A percentile compares a stretch with the other conserved stretches of the same genome.
These are phyloP conservation scores for Dermolepida albohirtum DNA, from an alignment of 2,888 invertebrate species.

Conservation along the genomic window DNA sequence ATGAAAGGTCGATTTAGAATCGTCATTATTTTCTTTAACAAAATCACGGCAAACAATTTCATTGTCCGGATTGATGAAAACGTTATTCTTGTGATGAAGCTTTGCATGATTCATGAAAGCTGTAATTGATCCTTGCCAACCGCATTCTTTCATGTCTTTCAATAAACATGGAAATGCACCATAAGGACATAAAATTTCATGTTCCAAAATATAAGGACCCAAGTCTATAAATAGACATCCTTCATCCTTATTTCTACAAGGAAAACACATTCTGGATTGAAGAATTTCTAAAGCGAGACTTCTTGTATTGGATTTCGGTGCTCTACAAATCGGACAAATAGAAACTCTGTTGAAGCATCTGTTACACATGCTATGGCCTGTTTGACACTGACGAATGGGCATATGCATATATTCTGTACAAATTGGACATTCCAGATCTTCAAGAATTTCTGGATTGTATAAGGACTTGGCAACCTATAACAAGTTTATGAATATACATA, in stretches of 20 bases:
- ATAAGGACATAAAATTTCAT: conserved; percentile 49
- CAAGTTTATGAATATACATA: conserved; percentile 3
- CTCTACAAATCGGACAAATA: conserved; percentile 48
- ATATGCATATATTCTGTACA: conserved; percentile 49
- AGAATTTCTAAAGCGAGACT: conserved; percentile 46
- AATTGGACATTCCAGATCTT: conserved; percentile 49
- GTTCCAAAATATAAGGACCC: conserved; percentile 48
- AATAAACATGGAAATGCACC: conserved; percentile 48
- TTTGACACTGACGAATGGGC: conserved; percentile 48
- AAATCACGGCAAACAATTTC: conserved; percentile 47
- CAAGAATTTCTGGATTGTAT: conserved; percentile 36
- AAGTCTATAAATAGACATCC: conserved; percentile 48
- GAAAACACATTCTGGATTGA: conserved; percentile 45
- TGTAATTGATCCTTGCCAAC: conserved; percentile 48
- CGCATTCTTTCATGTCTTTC: conserved; percentile 42
- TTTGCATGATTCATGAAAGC: conserved; percentile 49
- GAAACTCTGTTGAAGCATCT: conserved; percentile 43
- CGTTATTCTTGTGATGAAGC: conserved; percentile 48
- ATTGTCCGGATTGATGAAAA: conserved; percentile 46
- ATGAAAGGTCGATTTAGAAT: conserved; percentile 20
- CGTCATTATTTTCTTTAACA: conserved; percentile 1
- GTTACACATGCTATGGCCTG: conserved; percentile 49
- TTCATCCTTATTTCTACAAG: conserved; percentile 47
- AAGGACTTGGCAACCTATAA: conserved; percentile 3
- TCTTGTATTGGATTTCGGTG: conserved; percentile 36